phyloP scores from a whole-genome alignment of 2,113 vertebrate genomes.

The Ciconia maguari region DNA sequence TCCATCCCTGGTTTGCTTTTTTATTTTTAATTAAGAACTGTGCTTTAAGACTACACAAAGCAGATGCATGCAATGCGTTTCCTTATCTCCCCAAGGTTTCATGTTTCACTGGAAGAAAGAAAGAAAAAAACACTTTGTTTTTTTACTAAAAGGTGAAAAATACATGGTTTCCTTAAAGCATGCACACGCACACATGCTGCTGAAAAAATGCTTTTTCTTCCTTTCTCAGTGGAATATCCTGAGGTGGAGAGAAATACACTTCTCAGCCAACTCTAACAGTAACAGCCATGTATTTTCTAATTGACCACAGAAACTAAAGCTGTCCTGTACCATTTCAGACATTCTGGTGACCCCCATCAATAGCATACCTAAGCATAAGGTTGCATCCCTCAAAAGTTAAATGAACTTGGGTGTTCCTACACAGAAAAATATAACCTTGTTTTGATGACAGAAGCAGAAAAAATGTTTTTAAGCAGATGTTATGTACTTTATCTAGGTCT shows the following conservation, averaged over 20 bases:
- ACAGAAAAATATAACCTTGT: background rate
- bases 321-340: background rate
- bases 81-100: slow-evolving; percentile 26
- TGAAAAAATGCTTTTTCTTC: background rate
- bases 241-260: background rate
- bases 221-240: background rate
- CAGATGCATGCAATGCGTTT: background rate
- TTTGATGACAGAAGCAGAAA: slow-evolving; percentile 14
- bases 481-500: slow-evolving; percentile 44
- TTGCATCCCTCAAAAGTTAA: background rate
- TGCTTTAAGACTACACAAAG: slow-evolving; percentile 13
- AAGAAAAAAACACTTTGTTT: background rate
- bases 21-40: background rate
- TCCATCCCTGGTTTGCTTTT: background rate
- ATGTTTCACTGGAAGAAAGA: background rate
- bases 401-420: background rate
- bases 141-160: background rate
- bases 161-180: background rate
- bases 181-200: background rate
- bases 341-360: background rate
- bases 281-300: background rate
- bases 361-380: background rate
- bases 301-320: background rate
- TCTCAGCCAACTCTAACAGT: background rate
- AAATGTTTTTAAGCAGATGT: slow-evolving; percentile 23